These are phyloP conservation scores for Diorhabda elongata DNA, from an alignment of 1,140 invertebrate species.

Conservation along the genomic window DNA sequence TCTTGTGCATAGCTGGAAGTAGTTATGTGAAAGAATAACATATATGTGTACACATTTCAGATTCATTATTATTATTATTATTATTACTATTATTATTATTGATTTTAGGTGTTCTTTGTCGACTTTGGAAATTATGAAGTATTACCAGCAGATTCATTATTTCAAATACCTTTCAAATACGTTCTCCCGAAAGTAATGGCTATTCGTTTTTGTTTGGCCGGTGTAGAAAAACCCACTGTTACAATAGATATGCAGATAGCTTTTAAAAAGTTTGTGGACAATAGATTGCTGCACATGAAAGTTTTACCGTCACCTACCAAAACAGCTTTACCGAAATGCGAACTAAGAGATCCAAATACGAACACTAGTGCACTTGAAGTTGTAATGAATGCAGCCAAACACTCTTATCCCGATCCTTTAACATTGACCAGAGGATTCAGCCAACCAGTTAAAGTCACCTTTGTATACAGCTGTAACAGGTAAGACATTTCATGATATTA, in stretches of 20 bases:
- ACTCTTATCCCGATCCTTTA: slow-evolving; percentile 53
- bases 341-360: slow-evolving; percentile 54
- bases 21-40: too few relatives aligned
- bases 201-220: slow-evolving; percentile 65
- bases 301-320: slow-evolving; percentile 63
- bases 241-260: slow-evolving; percentile 63
- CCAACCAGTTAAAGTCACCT: slow-evolving; percentile 60
- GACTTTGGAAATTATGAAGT: slow-evolving; percentile 73
- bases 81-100: slow-evolving; percentile 8
- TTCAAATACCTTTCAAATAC: slow-evolving; percentile 65
- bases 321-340: slow-evolving; percentile 67
- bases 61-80: background rate
- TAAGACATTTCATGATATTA: background rate
- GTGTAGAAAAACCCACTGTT: slow-evolving; percentile 61
- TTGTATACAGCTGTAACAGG: slow-evolving; percentile 62
- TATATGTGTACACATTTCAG: too few relatives aligned
- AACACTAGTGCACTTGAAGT: slow-evolving; percentile 46
- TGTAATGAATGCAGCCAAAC: slow-evolving; percentile 38
- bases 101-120: slow-evolving; percentile 68
- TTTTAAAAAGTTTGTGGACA: slow-evolving; percentile 63
- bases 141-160: slow-evolving; percentile 63
- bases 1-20: too few relatives aligned
- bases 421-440: slow-evolving; percentile 45
- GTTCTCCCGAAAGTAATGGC: slow-evolving; percentile 67
- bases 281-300: slow-evolving; percentile 57